These are phyloP conservation scores for Pteruthius melanotis DNA, from an alignment of 2,113 vertebrate species.

Conservation along the genomic window DNA sequence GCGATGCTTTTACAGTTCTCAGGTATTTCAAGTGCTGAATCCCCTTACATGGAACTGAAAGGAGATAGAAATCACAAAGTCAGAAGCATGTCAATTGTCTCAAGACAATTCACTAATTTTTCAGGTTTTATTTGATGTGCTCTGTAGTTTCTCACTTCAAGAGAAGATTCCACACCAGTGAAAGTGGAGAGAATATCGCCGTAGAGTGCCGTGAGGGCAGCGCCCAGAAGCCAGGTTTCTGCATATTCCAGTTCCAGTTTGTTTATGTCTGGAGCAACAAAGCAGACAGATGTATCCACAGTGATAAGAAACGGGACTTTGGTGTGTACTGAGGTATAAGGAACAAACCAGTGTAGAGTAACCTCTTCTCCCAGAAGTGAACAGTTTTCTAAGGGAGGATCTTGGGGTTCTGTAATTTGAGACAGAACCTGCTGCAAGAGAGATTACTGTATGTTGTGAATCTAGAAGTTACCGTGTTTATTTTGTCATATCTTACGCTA, in stretches of 20 bases:
- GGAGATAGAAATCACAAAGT: not conserved
- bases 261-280: slow-evolving; percentile 16
- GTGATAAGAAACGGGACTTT: not conserved
- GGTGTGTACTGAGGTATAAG: not conserved
- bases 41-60: not conserved
- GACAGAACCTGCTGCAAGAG: not conserved
- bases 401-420: not conserved
- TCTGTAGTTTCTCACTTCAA: not conserved
- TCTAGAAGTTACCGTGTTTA: not conserved
- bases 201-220: not conserved
- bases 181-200: not conserved
- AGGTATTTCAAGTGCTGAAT: slow-evolving; percentile 47
- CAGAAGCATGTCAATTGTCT: not conserved
- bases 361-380: not conserved
- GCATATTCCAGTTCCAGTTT: not conserved
- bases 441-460: not conserved
- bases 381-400: not conserved
- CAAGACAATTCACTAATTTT: not conserved
- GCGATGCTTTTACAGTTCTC: slow-evolving; percentile 35
- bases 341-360: not conserved
- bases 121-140: not conserved
- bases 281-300: not conserved
- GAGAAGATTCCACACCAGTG: not conserved
- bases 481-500: not conserved
- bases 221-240: not conserved